These are phyloP conservation scores for Lindbergichthys nudifrons DNA, from an alignment of 2,797 vertebrate genomes.

Conservation along the genomic window DNA sequence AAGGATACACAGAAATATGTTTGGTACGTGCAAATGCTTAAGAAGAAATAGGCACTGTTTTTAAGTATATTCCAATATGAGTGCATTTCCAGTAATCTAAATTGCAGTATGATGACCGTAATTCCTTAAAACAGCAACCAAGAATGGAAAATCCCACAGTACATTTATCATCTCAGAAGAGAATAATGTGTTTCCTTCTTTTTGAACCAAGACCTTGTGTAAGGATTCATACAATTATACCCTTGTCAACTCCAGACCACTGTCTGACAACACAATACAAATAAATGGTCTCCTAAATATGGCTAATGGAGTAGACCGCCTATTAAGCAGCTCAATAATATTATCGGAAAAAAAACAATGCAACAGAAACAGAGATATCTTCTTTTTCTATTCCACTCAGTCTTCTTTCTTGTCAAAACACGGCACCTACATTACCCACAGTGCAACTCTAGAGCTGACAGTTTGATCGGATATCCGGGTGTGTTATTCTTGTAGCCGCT, in stretches of 20 bases:
- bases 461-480: not conserved
- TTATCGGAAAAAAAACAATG: not conserved
- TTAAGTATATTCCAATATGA: not conserved
- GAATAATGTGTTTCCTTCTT: not conserved
- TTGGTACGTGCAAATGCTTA: constrained; percentile 9
- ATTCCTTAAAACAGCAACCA: constrained; percentile 14
- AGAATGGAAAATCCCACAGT: not conserved
- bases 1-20: not conserved
- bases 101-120: not conserved
- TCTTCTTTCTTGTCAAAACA: not conserved
- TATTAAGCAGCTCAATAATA: not conserved
- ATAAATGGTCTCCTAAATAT: not conserved
- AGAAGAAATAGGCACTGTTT: not conserved
- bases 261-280: not conserved
- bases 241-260: too few relatives aligned
- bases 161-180: not conserved
- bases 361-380: not conserved
- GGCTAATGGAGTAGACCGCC: not conserved
- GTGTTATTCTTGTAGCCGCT: not conserved
- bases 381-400: not conserved
- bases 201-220: not conserved
- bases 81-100: constrained; percentile 1
- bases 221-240: not conserved
- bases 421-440: not conserved
- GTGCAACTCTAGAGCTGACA: not conserved